Evolutionary conservation across 2,888 invertebrate genomes (phyloP), one percentile per base, ranked within the genome.

Genomic region (Mycalesis mineus): DNA sequence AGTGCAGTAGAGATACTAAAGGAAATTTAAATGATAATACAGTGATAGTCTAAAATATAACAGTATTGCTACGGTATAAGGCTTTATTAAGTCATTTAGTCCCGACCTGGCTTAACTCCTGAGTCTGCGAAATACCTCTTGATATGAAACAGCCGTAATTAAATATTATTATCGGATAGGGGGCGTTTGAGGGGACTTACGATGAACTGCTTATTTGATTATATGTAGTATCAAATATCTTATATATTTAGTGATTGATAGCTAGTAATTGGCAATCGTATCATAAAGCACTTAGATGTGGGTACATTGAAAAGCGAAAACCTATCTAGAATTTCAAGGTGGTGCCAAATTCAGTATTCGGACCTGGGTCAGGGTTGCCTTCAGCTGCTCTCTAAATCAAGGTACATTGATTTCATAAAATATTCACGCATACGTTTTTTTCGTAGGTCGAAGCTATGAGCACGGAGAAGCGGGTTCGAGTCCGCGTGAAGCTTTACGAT

Each of bases 401-500:
- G n/a, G 22, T 4, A 22, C 22, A 22, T 22, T 22, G 22, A 22
- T 22, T 4, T 22, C 5, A 40, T 7, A 15, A 2, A 7, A 5
- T 39, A 5, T 7, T 15, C 8, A 42, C 13, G 13, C 6, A 5
- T 8, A 29, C 60, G 56, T 40, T 44, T 54, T 55, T 28, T 9
- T 14, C 39, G 0, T 33, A 93, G 93, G 93, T 93, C 31, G 93
- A 93, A 84, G 93, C 93, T 15, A 91, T 93, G 87, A 93, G 93
- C 71, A 93, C 93, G 0, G 93, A 93, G 72, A 92, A 92, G 72
- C 90, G 89, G 0, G 92, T 93, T 0, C 86, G 93, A 39, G 93
- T 93, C 5, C 89, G 93, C 0, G 93, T 93, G 13, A 93, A 93
- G 79, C 89, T 93, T 0, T 92, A 93, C 68, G 93, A 93, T 65